These are phyloP conservation scores for Cromileptes altivelis DNA, from an alignment of 2,113 vertebrate genomes.

Conservation along the genomic window DNA sequence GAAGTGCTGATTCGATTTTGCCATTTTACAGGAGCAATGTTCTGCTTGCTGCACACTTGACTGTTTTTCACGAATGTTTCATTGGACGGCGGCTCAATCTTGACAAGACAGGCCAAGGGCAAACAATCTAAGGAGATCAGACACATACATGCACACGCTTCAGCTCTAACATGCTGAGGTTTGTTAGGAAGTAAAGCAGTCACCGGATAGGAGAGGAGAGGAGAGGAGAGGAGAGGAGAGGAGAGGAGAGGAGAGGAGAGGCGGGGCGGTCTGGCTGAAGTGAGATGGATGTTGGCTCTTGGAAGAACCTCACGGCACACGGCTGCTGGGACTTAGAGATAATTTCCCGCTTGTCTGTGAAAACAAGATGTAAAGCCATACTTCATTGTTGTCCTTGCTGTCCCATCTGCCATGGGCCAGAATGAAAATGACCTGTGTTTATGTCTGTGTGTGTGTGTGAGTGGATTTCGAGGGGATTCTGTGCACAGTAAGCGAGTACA, in stretches of 20 bases:
- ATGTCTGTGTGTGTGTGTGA: background rate
- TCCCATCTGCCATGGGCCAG: constrained; percentile 53
- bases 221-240: constrained; percentile 26
- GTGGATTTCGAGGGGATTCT: constrained; percentile 3
- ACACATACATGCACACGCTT: constrained; percentile 32
- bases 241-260: constrained; percentile 37
- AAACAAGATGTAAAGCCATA: constrained; percentile 72
- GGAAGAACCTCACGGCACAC: constrained; percentile 47
- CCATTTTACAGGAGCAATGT: background rate
- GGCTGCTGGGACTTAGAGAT: constrained; percentile 65
- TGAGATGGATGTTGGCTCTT: constrained; percentile 66
- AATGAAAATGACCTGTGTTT: constrained; percentile 52
- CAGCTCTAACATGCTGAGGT: constrained; percentile 17
- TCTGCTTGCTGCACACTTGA: background rate
- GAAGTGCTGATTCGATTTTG: background rate
- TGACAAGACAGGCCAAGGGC: constrained; percentile 19
- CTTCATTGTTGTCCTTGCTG: constrained; percentile 66
- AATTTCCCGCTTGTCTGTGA: constrained; percentile 69
- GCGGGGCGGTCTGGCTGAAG: constrained; percentile 33
- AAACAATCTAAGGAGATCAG: constrained; percentile 51
- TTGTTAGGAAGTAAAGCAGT: constrained; percentile 15
- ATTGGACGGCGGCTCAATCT: constrained; percentile 31
- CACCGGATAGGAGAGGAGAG: constrained; percentile 34
- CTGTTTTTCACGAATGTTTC: constrained; percentile 13
- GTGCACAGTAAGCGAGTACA: constrained; percentile 16